Evolutionary conservation across 2,113 vertebrate genomes (phyloP), one percentile per base, ranked within the genome.

Genomic region (Tupaia tana): DNA sequence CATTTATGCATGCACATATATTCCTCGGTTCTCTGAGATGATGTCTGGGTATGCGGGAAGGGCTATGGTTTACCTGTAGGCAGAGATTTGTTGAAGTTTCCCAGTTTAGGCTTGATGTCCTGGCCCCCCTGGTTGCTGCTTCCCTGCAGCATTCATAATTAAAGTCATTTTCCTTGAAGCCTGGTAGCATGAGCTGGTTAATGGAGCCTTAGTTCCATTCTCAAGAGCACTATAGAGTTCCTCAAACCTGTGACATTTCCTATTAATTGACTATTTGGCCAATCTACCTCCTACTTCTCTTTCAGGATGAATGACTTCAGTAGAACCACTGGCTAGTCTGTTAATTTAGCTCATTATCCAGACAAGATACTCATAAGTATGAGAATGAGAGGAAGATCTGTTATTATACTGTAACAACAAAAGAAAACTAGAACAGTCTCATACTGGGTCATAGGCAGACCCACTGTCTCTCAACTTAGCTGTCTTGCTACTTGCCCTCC

Each of bases 1-100:
- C 3, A 7, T 22, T 13, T 11, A 20, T 3, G 6, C 58, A 14
- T 2, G 0, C 25, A n/a, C n/a, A 14, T 6, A 20, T 34, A 54
- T 11, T 27, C 1, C 61, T 86, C n/a, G 6, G 29, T 15, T 43
- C 27, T 71, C 43, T 14, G 52, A 34, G 61, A 10, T 29, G n/a
- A 81, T 79, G 2, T 56, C 25, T 13, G 16, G 13, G 25, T 19
- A 9, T 15, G 43, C 15, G 27, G 4, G 27, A 43, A 71, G 63
- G 14, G 25, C 61, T 92, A 2, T 81, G 29, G 54, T 91, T 91
- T 91, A 31, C 10, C 12, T n/a, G 7, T 69, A 7, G 14, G 22
- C 64, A 74, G 24, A 89, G 27, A 91, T 79, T 15, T 20, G 73
- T 7, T 73, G 4, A 79, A 34, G 24, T 66, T 78, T 54, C 34